Conservation (phyloP, 2,888 invertebrate genomes). For the Drosophila ustulata region DNA sequence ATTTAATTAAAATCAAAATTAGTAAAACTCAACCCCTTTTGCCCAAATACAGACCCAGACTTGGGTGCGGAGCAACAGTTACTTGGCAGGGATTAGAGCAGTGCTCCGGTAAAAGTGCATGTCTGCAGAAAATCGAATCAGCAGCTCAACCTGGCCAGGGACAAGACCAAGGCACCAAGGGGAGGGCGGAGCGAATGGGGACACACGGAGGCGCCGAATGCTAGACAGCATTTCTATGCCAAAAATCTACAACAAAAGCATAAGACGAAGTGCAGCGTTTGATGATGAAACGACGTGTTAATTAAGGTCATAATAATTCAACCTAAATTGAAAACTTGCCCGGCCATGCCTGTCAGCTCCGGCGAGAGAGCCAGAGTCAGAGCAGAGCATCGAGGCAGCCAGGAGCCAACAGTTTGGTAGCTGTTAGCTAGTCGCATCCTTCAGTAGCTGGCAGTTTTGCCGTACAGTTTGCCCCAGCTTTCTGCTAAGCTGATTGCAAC, state of each 20-base stretch:
- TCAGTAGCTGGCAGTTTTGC: slow-evolving; percentile 9
- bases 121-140: slow-evolving; percentile 82
- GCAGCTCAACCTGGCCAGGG: slow-evolving; percentile 56
- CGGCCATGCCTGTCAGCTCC: slow-evolving; percentile 44
- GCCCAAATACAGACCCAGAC: slow-evolving; percentile 2
- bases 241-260: slow-evolving; percentile 77
- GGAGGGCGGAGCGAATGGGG: not conserved
- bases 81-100: slow-evolving; percentile 71
- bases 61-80: slow-evolving; percentile 61
- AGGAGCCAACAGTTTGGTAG: not conserved
- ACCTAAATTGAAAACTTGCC: slow-evolving; percentile 80
- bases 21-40: slow-evolving; percentile 47
- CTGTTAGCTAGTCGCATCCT: slow-evolving; percentile 4
- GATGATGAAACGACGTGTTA: slow-evolving; percentile 83
- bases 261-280: slow-evolving; percentile 78
- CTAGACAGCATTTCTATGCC: slow-evolving; percentile 58
- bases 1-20: slow-evolving; percentile 83
- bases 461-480: slow-evolving; percentile 43
- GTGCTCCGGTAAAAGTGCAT: slow-evolving; percentile 74
- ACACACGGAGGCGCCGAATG: slow-evolving; percentile 11
- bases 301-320: slow-evolving; percentile 84
- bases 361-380: not conserved
- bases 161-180: too few relatives aligned
- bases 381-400: not conserved
- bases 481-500: slow-evolving; percentile 79